A percentile compares a stretch with the other conserved stretches of the same genome.
These are phyloP conservation scores for Cordylochernes scorpioides DNA, from an alignment of 2,888 invertebrate species.

Conservation along the genomic window DNA sequence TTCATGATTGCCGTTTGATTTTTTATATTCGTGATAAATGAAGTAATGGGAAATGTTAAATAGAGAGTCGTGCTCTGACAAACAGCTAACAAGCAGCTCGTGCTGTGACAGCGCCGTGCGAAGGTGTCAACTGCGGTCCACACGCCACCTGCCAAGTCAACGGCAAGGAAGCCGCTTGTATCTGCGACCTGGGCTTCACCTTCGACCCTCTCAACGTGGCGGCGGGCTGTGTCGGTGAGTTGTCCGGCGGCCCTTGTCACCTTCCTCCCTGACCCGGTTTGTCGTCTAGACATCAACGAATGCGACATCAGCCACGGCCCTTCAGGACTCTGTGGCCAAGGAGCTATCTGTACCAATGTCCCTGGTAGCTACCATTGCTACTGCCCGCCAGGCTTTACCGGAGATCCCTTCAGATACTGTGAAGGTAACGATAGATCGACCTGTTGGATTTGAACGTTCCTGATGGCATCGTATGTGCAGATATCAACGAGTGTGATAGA, in stretches of 20 bases:
- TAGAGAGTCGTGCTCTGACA: too few relatives aligned
- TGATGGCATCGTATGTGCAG: too few relatives aligned
- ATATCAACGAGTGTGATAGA: slow-evolving; percentile 49
- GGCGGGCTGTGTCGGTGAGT: slow-evolving; percentile 42
- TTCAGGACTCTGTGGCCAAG: slow-evolving; percentile 53
- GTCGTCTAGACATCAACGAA: slow-evolving; percentile 48
- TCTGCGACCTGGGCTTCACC: slow-evolving; percentile 48
- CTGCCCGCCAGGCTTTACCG: slow-evolving; percentile 57
- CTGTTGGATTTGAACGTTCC: too few relatives aligned
- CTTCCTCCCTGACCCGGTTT: too few relatives aligned
- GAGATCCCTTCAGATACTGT: slow-evolving; percentile 39
- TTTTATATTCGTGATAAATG: too few relatives aligned
- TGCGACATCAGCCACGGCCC: slow-evolving; percentile 50
- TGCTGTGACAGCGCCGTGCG: slow-evolving; percentile 38
- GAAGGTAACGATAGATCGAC: too few relatives aligned
- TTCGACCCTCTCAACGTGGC: slow-evolving; percentile 64
- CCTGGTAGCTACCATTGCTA: slow-evolving; percentile 53
- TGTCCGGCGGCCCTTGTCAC: background rate
- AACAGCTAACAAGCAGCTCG: too few relatives aligned
- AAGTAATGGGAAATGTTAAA: too few relatives aligned
- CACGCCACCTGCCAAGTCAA: slow-evolving; percentile 71
- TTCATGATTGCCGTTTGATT: too few relatives aligned
- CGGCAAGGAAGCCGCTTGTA: slow-evolving; percentile 62
- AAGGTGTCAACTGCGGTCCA: slow-evolving; percentile 60
- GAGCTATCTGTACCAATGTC: slow-evolving; percentile 50